Percentiles rank a stretch among this genome's conserved stretches.
Conservation (phyloP, 1,140 invertebrate genomes). For the Monomorium pharaonis region DNA sequence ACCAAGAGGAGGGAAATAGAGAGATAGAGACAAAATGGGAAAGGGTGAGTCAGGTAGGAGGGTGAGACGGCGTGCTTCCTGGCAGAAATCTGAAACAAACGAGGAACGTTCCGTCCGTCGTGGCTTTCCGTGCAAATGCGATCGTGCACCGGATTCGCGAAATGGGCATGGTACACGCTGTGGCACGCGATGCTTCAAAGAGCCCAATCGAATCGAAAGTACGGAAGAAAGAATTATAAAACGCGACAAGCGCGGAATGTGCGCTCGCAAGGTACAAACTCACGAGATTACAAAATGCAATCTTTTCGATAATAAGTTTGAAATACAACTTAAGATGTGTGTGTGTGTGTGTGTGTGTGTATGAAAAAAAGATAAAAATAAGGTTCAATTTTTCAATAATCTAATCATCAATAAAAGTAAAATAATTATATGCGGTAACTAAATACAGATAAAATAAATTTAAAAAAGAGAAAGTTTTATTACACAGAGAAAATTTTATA, state of each 20-base stretch:
- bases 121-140: constrained; percentile 54
- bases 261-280: background rate
- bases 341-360: too few species aligned
- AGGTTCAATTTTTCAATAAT: too few species aligned
- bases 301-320: background rate
- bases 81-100: constrained; percentile 70
- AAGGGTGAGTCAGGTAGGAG: background rate
- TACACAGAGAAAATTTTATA: too few species aligned
- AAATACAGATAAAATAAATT: too few species aligned
- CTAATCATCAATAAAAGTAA: too few species aligned
- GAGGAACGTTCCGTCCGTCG: constrained; percentile 55
- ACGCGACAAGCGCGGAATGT: constrained; percentile 24
- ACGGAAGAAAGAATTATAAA: too few species aligned
- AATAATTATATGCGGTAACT: too few species aligned
- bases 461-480: background rate
- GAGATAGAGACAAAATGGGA: background rate
- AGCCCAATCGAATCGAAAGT: constrained; percentile 31
- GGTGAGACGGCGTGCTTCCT: constrained; percentile 35
- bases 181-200: constrained; percentile 58
- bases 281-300: constrained; percentile 29
- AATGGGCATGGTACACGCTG: constrained; percentile 35
- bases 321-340: background rate
- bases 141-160: constrained; percentile 48
- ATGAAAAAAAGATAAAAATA: too few species aligned
- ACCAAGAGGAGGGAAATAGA: background rate